Base-by-base conservation (phyloP, 2,797 vertebrate genomes). In the Alfaro cultratus region DNA sequence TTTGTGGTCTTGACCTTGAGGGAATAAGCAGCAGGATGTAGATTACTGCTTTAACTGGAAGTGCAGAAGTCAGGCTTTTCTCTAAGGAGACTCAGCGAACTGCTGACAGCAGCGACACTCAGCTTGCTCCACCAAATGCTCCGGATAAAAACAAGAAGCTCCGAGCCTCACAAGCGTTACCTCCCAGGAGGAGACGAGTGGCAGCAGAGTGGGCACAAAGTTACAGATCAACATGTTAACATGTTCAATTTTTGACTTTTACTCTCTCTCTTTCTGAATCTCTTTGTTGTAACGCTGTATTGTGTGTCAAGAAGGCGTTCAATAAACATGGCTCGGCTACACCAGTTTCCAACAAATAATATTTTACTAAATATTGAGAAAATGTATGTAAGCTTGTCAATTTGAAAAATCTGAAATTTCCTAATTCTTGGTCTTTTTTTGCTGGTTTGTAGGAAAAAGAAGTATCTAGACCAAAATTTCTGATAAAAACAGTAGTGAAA, bases 31-130 rank as follows among this genome's bases (percentile, higher is more conserved):
- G 45, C 51, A 29, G 72, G 79, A 80, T 23, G 9, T 67, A 77
- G 78, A 87, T 90, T 75, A 87, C 12, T 36, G 79, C 85, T 83
- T 79, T 46, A 75, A 81, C 72, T 73, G 4, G 57, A 87, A 83
- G 80, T 80, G 84, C 84, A 77, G 57, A 77, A 90, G 86, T 88
- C 84, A 80, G 80, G 87, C 68, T 74, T 86, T 87, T 80, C 77
- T 89, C 81, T 79, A 13, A 80, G 87, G 53, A 45, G 68, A 82
- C 26, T 55, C 74, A 36, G 47, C 18, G 78, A 88, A 85, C 60
- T 83, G 86, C 87, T 87, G 86, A 87, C 83, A 13, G 73, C 31
- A 4, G 76, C 75, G 70, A 55, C 36, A 62, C 84, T 86, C 8
- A n/a, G 51, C 51, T 34, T 43, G 18, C 75, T 81, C 39, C 21